Evolutionary conservation across 35 echinoderm and acorn worm species (phyloP).

Genomic region (Apostichopus parvimensis): DNA sequence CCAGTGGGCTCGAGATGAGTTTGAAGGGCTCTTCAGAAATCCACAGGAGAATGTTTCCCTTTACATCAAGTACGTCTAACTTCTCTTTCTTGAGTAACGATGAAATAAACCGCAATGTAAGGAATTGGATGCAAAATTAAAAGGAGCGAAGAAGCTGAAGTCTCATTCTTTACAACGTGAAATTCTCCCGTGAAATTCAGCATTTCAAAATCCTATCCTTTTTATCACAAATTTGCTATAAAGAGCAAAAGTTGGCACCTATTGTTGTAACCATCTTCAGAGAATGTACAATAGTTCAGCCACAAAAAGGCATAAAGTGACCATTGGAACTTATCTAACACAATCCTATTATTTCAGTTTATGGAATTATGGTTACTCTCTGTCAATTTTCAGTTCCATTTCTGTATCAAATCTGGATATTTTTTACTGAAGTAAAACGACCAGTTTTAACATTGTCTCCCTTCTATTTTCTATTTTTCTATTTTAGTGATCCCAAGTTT

Average conservation of each 20-base stretch:
- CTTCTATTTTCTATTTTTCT: slow-evolving; percentile 8
- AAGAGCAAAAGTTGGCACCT: no score
- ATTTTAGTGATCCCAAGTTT: slow-evolving; percentile 96
- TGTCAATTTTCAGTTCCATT: neutral
- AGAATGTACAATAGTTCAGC: no score
- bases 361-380: neutral
- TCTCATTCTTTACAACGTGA: neutral
- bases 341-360: no score
- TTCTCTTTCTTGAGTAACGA: no score
- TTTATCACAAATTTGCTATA: neutral
- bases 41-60: slow-evolving; percentile 86
- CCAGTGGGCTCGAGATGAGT: slow-evolving; percentile 96
- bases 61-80: slow-evolving; percentile 73
- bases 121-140: neutral
- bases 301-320: no score
- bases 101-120: no score
- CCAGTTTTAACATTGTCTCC: no score
- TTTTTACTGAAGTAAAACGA: no score
- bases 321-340: no score
- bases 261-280: no score
- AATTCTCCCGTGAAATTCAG: no score
- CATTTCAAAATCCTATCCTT: neutral
- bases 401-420: no score
- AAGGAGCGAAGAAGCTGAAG: neutral
- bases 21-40: slow-evolving; percentile 97